Evolutionary conservation across 2,797 vertebrate genomes (phyloP).

Genomic region (Antrozous pallidus): DNA sequence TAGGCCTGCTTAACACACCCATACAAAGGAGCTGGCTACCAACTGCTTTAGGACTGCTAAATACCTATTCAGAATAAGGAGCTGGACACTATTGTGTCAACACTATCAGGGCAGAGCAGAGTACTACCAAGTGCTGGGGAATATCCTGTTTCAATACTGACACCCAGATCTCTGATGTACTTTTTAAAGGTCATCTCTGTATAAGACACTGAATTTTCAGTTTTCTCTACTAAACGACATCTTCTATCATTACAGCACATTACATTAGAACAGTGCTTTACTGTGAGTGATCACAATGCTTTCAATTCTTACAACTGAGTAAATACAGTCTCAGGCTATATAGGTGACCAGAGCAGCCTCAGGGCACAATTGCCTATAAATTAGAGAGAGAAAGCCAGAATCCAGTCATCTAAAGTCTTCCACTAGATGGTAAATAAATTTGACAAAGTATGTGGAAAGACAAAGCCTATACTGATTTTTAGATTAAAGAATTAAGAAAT

Average conservation of each 20-base stretch:
- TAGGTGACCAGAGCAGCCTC: not conserved
- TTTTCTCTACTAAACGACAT: not conserved
- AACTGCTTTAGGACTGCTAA: not conserved
- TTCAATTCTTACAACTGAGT: not conserved
- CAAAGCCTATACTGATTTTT: not conserved
- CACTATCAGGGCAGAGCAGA: not conserved
- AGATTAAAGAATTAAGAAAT: not conserved
- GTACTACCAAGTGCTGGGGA: not conserved
- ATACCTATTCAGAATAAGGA: not conserved
- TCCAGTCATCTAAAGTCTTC: not conserved
- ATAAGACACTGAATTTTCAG: not conserved
- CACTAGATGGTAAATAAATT: not conserved
- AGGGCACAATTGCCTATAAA: accelerated
- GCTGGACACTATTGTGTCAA: not conserved
- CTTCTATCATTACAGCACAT: not conserved
- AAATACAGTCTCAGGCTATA: not conserved
- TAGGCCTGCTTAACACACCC: not conserved
- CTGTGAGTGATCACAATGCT: not conserved
- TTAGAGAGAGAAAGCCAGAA: not conserved
- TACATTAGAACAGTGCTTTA: not conserved
- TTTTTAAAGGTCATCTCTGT: not conserved
- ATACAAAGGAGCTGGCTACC: not conserved
- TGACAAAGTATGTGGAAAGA: not conserved
- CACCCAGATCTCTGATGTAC: not conserved
- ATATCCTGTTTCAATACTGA: not conserved